Percentiles rank a stretch among this genome's conserved stretches.
Conservation (phyloP, 35 echinoderm and acorn worm species). For the Acanthaster planci region DNA sequence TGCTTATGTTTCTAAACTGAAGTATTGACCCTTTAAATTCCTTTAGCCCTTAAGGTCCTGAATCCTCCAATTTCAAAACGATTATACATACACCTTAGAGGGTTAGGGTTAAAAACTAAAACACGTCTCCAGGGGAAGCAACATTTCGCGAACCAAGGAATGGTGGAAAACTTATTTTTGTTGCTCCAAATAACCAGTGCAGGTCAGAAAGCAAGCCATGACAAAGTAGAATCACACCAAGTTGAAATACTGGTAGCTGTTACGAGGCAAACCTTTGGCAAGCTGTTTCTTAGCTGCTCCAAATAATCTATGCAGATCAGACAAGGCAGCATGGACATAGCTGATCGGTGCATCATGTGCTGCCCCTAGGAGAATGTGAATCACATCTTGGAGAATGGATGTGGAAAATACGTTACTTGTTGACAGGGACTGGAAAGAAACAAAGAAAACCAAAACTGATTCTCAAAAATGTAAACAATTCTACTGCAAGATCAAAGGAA, state of each 20-base stretch:
- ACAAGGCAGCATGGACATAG: conserved; percentile 44
- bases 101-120: no score
- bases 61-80: no score
- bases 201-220: neutral
- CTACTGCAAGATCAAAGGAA: neutral
- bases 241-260: neutral
- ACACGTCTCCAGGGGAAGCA: no score
- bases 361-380: conserved; percentile 62
- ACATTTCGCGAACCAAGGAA: no score
- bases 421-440: conserved; percentile 10
- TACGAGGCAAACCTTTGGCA: neutral
- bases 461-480: neutral
- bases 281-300: neutral
- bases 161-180: neutral
- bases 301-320: conserved; percentile 43
- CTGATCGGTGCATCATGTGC: conserved; percentile 19
- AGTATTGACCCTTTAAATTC: no score
- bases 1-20: no score
- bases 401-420: conserved; percentile 29
- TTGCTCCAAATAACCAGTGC: neutral
- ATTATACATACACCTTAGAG: no score
- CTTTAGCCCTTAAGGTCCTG: no score
- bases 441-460: neutral
- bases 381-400: conserved; percentile 50
- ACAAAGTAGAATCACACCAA: neutral